Base-by-base conservation (phyloP, 2,888 invertebrate species). In the Ectemnius lituratus region DNA sequence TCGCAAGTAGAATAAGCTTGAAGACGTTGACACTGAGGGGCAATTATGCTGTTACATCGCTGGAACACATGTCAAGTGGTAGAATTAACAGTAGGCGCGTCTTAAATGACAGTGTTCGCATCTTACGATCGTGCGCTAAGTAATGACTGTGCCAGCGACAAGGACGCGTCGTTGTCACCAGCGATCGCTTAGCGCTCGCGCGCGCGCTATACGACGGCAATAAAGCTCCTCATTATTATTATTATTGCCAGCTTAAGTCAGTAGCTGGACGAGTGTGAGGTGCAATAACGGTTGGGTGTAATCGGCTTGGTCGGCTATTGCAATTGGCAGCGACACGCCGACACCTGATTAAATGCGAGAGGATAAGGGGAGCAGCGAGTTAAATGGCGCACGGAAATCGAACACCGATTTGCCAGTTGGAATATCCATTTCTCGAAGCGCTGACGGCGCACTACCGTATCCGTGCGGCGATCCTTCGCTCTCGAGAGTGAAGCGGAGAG, bases 161-260 rank as follows among this genome's bases (percentile, higher is more conserved):
- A 77, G 64, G 37, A 23, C 37, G 62, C 72, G 62, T 72, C 76
- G 46, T 63, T 71, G 57, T 47, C 62, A 14, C 62, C 52, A 37
- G 57, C 28, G 8, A 68, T 56, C 60, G 57, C 11, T 47, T 23
- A 3, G 1, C 23, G 23, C 2, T 23, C 23, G 2, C 37, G 37
- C 5, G 8, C 37, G 37, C 37, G 37, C 37, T 75, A 70, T 71
- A 80, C 68, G 74, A 70, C 67, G 68, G 75, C 75, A 74, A 73
- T 82, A 82, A 80, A 78, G 46, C 62, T 52, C 16, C 71, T 75
- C 37, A 37, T 37, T 76, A 73, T 82, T 80, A 80, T 80, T 79
- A 80, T 82, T 80, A 82, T 80, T 75, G 52, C 78, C 69, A 76
- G 78, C 76, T 78, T 82, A 82, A 82, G 80, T 75, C 76, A 71